Conservation (phyloP, 1,140 invertebrate genomes). For the Neodiprion lecontei region DNA sequence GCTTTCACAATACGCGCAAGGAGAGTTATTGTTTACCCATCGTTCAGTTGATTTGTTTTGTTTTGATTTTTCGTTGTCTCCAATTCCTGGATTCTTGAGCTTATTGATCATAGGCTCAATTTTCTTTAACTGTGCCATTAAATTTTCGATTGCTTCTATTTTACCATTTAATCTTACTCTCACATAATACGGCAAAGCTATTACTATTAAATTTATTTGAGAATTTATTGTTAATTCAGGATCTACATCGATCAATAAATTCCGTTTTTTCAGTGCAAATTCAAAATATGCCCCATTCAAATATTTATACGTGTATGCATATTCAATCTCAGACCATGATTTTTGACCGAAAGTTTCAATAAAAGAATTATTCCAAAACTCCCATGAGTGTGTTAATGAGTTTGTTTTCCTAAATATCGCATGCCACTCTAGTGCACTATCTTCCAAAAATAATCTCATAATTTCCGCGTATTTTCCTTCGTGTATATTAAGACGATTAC, state of each 20-base stretch:
- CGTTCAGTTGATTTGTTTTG: constrained; percentile 1
- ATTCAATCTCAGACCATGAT: constrained; percentile 16
- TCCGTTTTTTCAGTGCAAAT: constrained; percentile 24
- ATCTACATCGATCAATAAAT: constrained; percentile 21
- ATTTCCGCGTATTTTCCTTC: constrained; percentile 13
- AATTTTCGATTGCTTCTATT: constrained; percentile 16
- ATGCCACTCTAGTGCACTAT: constrained; percentile 15
- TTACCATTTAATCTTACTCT: not conserved
- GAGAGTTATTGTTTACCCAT: not conserved
- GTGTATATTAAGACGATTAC: constrained; percentile 14
- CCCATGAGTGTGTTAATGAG: not conserved
- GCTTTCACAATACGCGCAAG: constrained; percentile 22
- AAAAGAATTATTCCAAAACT: constrained; percentile 17
- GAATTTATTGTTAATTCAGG: constrained; percentile 9
- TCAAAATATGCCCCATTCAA: constrained; percentile 21
- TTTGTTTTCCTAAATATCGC: constrained; percentile 9
- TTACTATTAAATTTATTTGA: constrained; percentile 25
- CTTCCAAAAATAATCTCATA: constrained; percentile 16
- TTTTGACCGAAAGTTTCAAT: constrained; percentile 17
- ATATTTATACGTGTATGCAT: constrained; percentile 21
- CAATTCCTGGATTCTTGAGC: no score
- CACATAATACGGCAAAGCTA: not conserved
- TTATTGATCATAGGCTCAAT: no score
- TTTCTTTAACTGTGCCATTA: not conserved
- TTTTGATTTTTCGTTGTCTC: no score